phyloP scores from a whole-genome alignment of 1,140 invertebrate genomes.

The Aethina tumida region DNA sequence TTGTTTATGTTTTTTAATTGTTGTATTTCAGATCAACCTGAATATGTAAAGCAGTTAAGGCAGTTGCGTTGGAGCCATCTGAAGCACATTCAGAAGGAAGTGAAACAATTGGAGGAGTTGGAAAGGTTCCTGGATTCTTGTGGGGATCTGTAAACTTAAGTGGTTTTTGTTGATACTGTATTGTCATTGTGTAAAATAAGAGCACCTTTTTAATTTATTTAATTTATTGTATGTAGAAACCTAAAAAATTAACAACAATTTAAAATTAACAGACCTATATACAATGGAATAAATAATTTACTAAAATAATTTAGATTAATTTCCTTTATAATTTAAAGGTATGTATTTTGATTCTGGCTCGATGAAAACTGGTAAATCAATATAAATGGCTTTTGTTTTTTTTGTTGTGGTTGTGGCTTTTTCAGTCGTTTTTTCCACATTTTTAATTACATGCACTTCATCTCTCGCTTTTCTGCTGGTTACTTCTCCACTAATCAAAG shows the following conservation, averaged over 20 bases:
- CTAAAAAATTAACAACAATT: no score
- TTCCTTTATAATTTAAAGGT: slow-evolving; percentile 19
- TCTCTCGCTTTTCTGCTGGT: slow-evolving; percentile 16
- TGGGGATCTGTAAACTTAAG: slow-evolving; percentile 17
- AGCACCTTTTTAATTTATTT: not conserved
- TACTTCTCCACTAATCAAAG: slow-evolving; percentile 9
- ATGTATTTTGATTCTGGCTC: slow-evolving; percentile 30
- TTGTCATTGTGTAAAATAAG: slow-evolving; percentile 4
- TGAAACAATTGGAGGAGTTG: slow-evolving; percentile 34
- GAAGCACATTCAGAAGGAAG: slow-evolving; percentile 37
- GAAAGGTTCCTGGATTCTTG: slow-evolving; percentile 37
- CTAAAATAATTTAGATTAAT: slow-evolving; percentile 5
- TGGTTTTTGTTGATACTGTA: not conserved
- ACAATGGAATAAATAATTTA: slow-evolving; percentile 5
- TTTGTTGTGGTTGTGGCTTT: slow-evolving; percentile 9
- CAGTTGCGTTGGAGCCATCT: slow-evolving; percentile 36
- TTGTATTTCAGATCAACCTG: slow-evolving; percentile 9
- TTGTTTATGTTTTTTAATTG: no score
- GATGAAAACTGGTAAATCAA: slow-evolving; percentile 33
- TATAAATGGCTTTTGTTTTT: slow-evolving; percentile 25
- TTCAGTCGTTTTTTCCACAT: slow-evolving; percentile 7
- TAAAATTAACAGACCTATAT: not conserved
- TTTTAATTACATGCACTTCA: slow-evolving; percentile 10
- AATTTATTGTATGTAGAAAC: slow-evolving; percentile 5
- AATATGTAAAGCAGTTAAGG: slow-evolving; percentile 32